Conservation (phyloP, 2,113 vertebrate genomes). For the Nothoprocta perdicaria region DNA sequence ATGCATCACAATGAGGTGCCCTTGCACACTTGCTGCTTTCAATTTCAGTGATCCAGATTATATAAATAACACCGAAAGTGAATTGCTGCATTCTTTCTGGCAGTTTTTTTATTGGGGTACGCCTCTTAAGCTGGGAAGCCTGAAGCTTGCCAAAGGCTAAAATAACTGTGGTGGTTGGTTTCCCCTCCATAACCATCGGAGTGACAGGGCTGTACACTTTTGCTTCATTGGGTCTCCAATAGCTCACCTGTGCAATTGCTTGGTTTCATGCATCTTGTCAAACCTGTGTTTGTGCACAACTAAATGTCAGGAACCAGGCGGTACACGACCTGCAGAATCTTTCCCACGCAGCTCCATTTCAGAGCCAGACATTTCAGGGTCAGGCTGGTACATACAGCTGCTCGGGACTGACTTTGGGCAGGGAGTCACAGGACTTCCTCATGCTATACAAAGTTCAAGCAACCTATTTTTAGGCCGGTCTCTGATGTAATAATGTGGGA, state of each 20-base stretch:
- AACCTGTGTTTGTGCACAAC: fast-evolving
- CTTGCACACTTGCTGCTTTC: not conserved
- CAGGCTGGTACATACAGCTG: not conserved
- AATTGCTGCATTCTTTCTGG: not conserved
- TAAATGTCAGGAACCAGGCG: fast-evolving
- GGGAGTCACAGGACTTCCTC: not conserved
- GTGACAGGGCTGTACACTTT: not conserved
- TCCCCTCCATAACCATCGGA: not conserved
- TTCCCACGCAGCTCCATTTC: not conserved
- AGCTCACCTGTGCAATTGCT: not conserved
- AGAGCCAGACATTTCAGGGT: not conserved
- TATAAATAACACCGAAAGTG: not conserved
- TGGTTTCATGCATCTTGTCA: not conserved
- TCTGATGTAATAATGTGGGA: not conserved
- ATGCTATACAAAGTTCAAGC: not conserved
- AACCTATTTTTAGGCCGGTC: not conserved
- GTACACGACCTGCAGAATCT: not conserved
- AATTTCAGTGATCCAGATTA: not conserved
- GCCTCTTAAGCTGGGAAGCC: not conserved
- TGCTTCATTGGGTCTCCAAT: not conserved
- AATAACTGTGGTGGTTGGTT: not conserved
- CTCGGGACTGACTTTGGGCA: not conserved
- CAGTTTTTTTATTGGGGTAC: not conserved
- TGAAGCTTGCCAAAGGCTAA: not conserved
- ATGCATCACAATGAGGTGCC: fast-evolving